Evolutionary conservation across 2,797 vertebrate genomes (phyloP), one percentile per base, ranked within the genome.

Genomic region (Melanotaenia maccullochi): DNA sequence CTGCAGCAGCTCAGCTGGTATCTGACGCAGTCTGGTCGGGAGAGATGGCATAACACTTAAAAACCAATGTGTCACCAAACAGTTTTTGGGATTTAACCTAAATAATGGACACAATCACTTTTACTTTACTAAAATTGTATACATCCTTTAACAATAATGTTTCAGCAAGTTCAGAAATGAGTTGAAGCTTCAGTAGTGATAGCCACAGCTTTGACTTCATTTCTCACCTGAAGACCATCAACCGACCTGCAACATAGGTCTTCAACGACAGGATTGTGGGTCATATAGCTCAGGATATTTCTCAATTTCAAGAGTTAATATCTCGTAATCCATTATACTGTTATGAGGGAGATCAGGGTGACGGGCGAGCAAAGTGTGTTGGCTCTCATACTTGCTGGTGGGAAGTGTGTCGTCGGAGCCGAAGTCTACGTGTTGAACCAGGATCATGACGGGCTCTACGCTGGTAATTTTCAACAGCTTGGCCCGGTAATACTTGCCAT

Each of bases 351-450:
- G 35, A 36, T 40, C 38, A 13, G 38, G 38, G 38, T 13, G 38
- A 14, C 13, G 4, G 4, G 13, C 4, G 13, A 18, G 38, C 38
- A 9, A 5, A 12, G 28, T 12, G 30, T 28, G 58, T 44, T 22
- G 4, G 11, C 3, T 9, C 5, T 64, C 83, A 79, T 94, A 98
- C 98, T 94, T 97, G 91, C 77, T 90, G 56, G 82, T 66, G 67
- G 95, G 92, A 63, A 97, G 68, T 42, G 87, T 93, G 86, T 93
- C 94, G 3, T 96, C 93, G 1, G 93, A 97, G 69, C 98, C 97
- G 9, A 96, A 99, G 89, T 99, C 98, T 57, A 99, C 95, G 24
- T 98, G 98, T 30, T 96, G 93, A 65, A 99, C 92, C 65, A 98
- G 71, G 75, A 97, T n/a, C 64, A 25, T 85, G 67, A 95, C 35